Evolutionary conservation across 2,888 invertebrate genomes (phyloP), one percentile per base, ranked within the genome.

Genomic region (Drosophila borborema): DNA sequence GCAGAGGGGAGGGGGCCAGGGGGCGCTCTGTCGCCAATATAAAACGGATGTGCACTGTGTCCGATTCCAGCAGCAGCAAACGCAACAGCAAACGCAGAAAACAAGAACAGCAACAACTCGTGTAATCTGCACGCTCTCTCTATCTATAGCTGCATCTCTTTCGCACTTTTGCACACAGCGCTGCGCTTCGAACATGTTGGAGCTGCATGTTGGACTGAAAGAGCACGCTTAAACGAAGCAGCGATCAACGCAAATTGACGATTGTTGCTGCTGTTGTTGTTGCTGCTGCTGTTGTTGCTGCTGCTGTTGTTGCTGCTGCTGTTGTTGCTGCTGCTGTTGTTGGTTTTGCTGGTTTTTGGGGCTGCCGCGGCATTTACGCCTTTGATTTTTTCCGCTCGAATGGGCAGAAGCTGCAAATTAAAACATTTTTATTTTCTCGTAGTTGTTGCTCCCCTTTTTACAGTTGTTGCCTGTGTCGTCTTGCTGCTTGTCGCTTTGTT

Each of bases 341-440:
- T 54, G 58, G 48, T 34, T 55, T 48, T 51, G 55, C 23, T 74
- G 46, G 49, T 45, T 64, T 16, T 51, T 53, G 55, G 40, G 65
- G 45, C 5, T 58, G 72, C 55, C 65, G 66, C 66, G 78, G 89
- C 89, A 80, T 82, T 75, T 77, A 74, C 71, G 86, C 82, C 90
- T 91, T 90, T 90, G 90, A 90, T 88, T 90, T 88, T 80, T 88
- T 84, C 84, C 85, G 81, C 89, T 76, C 75, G 70, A 80, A 85
- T 79, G 77, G 77, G 86, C 90, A 83, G 91, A 83, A 91, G 89
- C 91, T 90, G 91, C 91, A 90, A 91, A 90, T 90, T 90, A 90
- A 90, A 91, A 79, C 86, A 81, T 86, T 78, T 83, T 86, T 86
- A 76, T 71, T 73, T 78, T 63, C 64, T 59, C 41, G 18, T 64